A percentile compares a stretch with the other conserved stretches of the same genome.
Evolutionary conservation across 2,888 invertebrate species (phyloP).

Genomic region (Volucella zonaria): DNA sequence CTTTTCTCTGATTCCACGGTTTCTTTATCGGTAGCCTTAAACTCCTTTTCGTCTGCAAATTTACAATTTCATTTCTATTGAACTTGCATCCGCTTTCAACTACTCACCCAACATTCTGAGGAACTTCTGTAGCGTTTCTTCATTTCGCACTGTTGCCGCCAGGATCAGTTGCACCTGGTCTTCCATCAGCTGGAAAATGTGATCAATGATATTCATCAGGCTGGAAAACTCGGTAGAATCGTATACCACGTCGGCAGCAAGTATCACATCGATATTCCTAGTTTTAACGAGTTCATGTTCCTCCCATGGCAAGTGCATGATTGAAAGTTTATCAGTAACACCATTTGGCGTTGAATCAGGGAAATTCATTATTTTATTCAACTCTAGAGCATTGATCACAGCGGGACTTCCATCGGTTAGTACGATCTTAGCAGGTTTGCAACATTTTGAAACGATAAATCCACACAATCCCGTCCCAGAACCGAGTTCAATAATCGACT

Average conservation of each 20-base stretch:
- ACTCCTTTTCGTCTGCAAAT: conserved; percentile 44
- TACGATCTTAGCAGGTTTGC: conserved; percentile 84
- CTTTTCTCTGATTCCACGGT: conserved; percentile 68
- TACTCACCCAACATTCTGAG: conserved; percentile 84
- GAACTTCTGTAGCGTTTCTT: conserved; percentile 85
- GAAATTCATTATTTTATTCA: conserved; percentile 87
- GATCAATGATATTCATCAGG: conserved; percentile 82
- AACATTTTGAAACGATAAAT: conserved; percentile 85
- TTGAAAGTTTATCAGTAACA: conserved; percentile 39
- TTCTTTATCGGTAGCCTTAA: conserved; percentile 61
- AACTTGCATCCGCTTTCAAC: background rate
- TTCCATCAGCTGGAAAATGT: conserved; percentile 79
- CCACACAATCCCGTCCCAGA: conserved; percentile 90
- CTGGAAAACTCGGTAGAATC: conserved; percentile 84
- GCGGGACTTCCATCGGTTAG: conserved; percentile 88
- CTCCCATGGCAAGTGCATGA: conserved; percentile 83
- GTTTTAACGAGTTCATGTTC: conserved; percentile 78
- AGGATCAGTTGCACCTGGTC: conserved; percentile 82
- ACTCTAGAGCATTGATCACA: conserved; percentile 86
- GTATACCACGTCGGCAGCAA: conserved; percentile 86
- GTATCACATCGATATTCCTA: conserved; percentile 82
- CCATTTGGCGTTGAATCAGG: background rate
- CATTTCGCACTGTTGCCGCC: conserved; percentile 87
- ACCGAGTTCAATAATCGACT: conserved; percentile 88
- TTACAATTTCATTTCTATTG: background rate